A percentile compares a stretch with the other conserved stretches of the same genome.
Evolutionary conservation across 2,113 vertebrate species (phyloP).

Genomic region (Tursiops truncatus): DNA sequence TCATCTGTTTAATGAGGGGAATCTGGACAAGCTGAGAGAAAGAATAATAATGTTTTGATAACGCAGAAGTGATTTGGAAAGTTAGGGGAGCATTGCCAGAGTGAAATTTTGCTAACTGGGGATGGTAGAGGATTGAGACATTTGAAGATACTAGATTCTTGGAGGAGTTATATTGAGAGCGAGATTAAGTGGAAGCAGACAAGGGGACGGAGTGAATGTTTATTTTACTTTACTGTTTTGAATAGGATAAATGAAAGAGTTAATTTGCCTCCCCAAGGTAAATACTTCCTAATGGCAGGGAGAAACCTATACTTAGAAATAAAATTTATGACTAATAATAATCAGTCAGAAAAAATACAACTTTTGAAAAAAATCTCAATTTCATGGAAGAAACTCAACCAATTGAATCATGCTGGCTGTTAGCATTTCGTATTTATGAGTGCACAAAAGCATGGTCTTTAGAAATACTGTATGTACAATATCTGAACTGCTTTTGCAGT

Average conservation of each 20-base stretch:
- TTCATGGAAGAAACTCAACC: slow-evolving; percentile 36
- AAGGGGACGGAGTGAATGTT: background rate
- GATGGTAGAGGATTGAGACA: background rate
- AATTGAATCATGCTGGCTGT: background rate
- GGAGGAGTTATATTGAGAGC: background rate
- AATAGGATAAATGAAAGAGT: background rate
- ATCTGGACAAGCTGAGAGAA: background rate
- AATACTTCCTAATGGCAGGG: background rate
- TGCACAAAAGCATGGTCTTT: slow-evolving; percentile 3
- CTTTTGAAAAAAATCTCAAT: slow-evolving; percentile 12
- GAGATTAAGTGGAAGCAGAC: background rate
- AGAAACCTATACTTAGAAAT: background rate
- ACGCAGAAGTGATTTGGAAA: background rate
- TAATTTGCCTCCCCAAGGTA: slow-evolving; percentile 27
- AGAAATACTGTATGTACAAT: background rate
- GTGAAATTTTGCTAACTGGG: background rate
- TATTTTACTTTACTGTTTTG: background rate
- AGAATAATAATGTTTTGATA: background rate
- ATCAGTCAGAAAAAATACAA: slow-evolving; percentile 10
- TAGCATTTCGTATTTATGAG: slow-evolving; percentile 51
- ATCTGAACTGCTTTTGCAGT: slow-evolving; percentile 27
- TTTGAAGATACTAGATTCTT: background rate
- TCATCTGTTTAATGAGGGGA: background rate
- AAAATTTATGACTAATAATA: slow-evolving; percentile 51
- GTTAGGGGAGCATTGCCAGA: background rate